Base-by-base conservation (phyloP, 1,140 invertebrate genomes). In the Sinonovacula constricta region DNA sequence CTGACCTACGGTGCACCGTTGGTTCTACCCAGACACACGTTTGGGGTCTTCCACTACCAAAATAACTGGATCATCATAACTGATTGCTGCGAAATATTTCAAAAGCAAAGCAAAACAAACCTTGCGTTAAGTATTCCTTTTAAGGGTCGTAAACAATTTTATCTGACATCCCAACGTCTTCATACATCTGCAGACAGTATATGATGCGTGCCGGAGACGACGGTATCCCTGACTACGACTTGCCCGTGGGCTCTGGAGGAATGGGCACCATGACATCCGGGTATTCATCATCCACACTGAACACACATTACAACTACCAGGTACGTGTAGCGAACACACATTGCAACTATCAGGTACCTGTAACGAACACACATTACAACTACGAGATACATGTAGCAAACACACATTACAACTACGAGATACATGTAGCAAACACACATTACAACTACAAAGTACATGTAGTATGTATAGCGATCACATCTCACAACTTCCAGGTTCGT, bases 271-370 rank as follows among this genome's bases (percentile, higher is more conserved):
- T 67, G 26, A 28, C 36, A 28, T 68, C 74, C 2, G 66, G 66
- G 18, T 77, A 77, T 36, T 77, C 74, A 45, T 62, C 74, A 18
- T 77, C 74, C n/a, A 77, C 74, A 3, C 15, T 77, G 31, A 69
- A 68, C 28, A 68, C 74, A 22, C 53, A 77, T 54, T 77, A 77
- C 39, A 77, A 76, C 63, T 76, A 76, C 28, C 72, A 76, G 62
- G 72, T 76, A 76, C 15, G 71, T 26, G 10, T 30, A 28, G 7
- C n/a, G 31, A 69, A 68, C 28, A 68, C 74, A 22, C 53, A 77
- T 54, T 77, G 69, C 39, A 77, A 15, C 28, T 24, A n/a, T n/a
- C 28, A 24, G 56, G 22, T 28, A 59, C 28, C 28, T 59, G 49
- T 53, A n/a, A n/a, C n/a, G 31, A 69, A 68, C 28, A 68, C 74